Conservation (phyloP, 2,888 invertebrate species). For the Meloe dianella region DNA sequence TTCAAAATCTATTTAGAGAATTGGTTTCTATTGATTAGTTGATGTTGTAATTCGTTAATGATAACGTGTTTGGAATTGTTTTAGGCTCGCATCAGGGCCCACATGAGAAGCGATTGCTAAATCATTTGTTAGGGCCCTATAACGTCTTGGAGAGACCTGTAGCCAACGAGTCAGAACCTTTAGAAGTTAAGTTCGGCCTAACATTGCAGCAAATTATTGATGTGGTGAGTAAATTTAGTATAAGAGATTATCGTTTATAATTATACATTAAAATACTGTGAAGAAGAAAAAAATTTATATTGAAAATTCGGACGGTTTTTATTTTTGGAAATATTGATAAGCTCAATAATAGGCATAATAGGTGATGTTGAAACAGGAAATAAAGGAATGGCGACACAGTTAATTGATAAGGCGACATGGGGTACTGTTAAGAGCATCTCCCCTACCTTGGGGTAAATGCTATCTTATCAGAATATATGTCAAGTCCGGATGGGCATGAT, state of each 20-base stretch:
- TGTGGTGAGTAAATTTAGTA: conserved; percentile 75
- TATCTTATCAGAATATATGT: conserved; percentile 33
- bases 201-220: conserved; percentile 93
- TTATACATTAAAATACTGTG: not conserved
- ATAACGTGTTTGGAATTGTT: conserved; percentile 48
- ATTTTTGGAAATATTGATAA: conserved; percentile 25
- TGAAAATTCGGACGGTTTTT: not conserved
- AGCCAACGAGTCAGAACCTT: conserved; percentile 88
- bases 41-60: not conserved
- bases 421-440: too few relatives aligned
- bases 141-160: conserved; percentile 91
- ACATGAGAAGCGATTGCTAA: conserved; percentile 86
- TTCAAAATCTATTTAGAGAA: not conserved
- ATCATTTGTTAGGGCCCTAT: conserved; percentile 81
- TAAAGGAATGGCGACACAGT: conserved; percentile 35
- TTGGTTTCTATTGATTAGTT: not conserved
- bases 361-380: conserved; percentile 28
- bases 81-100: conserved; percentile 88
- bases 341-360: conserved; percentile 27
- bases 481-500: conserved; percentile 32
- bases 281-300: not conserved
- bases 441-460: conserved; percentile 30
- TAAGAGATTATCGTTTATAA: not conserved
- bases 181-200: conserved; percentile 89
- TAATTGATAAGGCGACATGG: conserved; percentile 33